A percentile compares a stretch with the other conserved stretches of the same genome.
phyloP scores from a whole-genome alignment of 1,140 invertebrate genomes.

The Cecropterus lyciades region DNA sequence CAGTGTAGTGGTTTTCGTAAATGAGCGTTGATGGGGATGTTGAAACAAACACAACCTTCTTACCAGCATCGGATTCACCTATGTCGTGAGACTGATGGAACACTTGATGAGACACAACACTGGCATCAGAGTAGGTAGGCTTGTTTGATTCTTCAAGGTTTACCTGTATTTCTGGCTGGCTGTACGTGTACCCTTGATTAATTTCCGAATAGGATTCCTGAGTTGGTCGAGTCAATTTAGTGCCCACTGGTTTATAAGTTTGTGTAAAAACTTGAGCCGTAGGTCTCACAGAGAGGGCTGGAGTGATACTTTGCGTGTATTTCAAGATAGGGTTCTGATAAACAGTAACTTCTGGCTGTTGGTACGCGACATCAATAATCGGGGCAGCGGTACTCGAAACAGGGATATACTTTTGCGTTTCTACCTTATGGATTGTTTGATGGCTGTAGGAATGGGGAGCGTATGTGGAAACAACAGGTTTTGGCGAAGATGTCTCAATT shows the following conservation, averaged over 20 bases:
- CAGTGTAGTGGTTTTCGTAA: constrained; percentile 72
- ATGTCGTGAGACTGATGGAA: constrained; percentile 58
- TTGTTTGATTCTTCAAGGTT: constrained; percentile 51
- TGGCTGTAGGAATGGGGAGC: constrained; percentile 58
- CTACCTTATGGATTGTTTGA: constrained; percentile 57
- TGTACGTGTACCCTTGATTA: constrained; percentile 62
- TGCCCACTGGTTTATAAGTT: constrained; percentile 58
- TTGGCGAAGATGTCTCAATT: constrained; percentile 43
- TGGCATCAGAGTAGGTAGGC: constrained; percentile 69
- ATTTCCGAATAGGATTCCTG: constrained; percentile 45
- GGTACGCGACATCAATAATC: constrained; percentile 53
- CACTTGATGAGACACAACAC: constrained; percentile 70
- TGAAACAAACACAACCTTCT: constrained; percentile 66
- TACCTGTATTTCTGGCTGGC: constrained; percentile 67
- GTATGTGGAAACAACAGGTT: constrained; percentile 47
- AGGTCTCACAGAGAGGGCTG: constrained; percentile 61
- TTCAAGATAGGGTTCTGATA: constrained; percentile 76
- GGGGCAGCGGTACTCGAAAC: constrained; percentile 68
- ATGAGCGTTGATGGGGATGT: constrained; percentile 68
- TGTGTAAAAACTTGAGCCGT: constrained; percentile 64
- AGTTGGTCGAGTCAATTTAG: constrained; percentile 53
- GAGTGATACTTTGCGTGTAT: constrained; percentile 65
- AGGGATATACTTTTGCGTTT: constrained; percentile 49
- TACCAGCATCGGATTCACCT: constrained; percentile 48
- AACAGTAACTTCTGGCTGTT: constrained; percentile 63